Conservation (phyloP, 2,113 vertebrate genomes). For the Strigops habroptila region DNA sequence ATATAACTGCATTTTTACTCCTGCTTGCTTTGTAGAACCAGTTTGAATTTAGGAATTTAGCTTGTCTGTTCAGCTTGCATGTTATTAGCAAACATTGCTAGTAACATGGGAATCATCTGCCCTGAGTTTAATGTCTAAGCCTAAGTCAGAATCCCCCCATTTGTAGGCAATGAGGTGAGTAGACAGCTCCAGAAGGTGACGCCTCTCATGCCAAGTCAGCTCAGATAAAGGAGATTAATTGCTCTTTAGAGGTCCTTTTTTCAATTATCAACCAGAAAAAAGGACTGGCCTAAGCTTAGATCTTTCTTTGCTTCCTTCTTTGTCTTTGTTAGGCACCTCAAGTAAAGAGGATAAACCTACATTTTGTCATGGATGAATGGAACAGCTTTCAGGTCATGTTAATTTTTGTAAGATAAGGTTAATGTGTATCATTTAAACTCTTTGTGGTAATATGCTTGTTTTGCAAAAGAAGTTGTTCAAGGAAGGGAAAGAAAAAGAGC, state of each 20-base stretch:
- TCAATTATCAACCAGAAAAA: neutral
- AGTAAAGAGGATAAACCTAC: neutral
- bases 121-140: neutral
- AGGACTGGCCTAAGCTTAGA: neutral
- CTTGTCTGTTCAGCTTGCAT: neutral
- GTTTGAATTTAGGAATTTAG: neutral
- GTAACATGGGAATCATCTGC: neutral
- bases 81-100: neutral
- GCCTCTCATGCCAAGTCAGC: neutral
- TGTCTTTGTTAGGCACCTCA: neutral
- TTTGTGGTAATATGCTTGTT: neutral
- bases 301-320: neutral
- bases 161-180: neutral
- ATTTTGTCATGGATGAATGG: neutral
- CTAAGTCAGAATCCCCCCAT: neutral
- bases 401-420: constrained; percentile 5
- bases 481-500: neutral
- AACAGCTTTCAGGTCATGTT: neutral
- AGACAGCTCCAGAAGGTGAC: neutral
- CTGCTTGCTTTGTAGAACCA: neutral
- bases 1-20: neutral
- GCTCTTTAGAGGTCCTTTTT: neutral
- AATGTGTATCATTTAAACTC: neutral
- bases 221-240: constrained; percentile 44
- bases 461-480: neutral